phyloP scores from a whole-genome alignment of 2,797 vertebrate genomes.

The Phoxinus dragarum region DNA sequence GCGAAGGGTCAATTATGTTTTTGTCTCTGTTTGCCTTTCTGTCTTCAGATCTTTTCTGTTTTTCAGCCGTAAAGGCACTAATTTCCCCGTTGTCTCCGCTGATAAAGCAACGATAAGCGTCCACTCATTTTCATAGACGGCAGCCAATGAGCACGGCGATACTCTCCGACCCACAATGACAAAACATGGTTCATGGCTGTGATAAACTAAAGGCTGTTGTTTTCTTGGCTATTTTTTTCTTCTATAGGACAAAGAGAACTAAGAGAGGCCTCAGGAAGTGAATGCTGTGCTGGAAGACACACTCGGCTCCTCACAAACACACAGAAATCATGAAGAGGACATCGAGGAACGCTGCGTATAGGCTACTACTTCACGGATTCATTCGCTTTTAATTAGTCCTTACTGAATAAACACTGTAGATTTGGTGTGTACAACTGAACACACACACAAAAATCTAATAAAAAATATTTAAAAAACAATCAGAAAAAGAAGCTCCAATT shows the following conservation, averaged over 20 bases:
- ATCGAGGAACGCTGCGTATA: not conserved
- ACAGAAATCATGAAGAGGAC: not conserved
- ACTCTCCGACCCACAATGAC: too few species aligned
- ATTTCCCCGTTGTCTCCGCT: not conserved
- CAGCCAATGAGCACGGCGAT: too few species aligned
- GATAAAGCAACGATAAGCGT: not conserved
- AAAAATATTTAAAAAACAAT: not conserved
- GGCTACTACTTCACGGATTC: not conserved
- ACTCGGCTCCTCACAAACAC: not conserved
- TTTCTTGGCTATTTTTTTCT: not conserved
- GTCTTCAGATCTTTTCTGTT: too few species aligned
- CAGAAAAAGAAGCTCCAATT: not conserved
- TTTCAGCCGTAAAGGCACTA: not conserved
- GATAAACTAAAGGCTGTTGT: not conserved
- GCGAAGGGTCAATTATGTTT: too few species aligned
- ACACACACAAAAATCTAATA: not conserved
- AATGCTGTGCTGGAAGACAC: conserved; percentile 7
- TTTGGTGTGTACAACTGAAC: conserved; percentile 3
- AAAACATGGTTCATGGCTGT: not conserved
- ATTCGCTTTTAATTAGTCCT: not conserved
- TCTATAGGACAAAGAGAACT: conserved; percentile 76
- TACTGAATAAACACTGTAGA: conserved; percentile 1
- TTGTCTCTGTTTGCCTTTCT: too few species aligned
- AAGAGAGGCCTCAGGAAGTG: conserved; percentile 82
- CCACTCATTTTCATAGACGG: too few species aligned